phyloP scores from a whole-genome alignment of 2,888 invertebrate species.

The Cryptocheilus praepositus region DNA sequence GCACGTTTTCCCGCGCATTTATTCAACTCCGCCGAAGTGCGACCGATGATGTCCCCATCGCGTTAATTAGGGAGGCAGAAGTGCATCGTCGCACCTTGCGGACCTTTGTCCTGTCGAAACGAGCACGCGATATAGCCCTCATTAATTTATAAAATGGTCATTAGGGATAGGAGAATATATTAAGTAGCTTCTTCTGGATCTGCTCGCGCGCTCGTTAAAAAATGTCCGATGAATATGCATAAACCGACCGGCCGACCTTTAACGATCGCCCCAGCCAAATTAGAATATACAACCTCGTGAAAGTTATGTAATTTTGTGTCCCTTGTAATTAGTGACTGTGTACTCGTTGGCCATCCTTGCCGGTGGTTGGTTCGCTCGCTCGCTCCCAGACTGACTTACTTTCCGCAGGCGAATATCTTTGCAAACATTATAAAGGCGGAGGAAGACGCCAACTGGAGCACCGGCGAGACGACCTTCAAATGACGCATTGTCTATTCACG shows the following conservation, averaged over 20 bases:
- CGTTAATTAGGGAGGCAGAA: conserved; percentile 48
- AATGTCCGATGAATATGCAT: conserved; percentile 59
- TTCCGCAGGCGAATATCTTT: conserved; percentile 50
- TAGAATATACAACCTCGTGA: conserved; percentile 56
- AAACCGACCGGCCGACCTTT: conserved; percentile 45
- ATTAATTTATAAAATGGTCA: conserved; percentile 54
- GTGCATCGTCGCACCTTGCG: background rate
- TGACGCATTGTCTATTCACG: conserved; percentile 17
- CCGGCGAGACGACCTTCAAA: conserved; percentile 29
- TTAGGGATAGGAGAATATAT: conserved; percentile 37
- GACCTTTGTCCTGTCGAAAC: too few species aligned
- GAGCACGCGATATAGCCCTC: conserved; percentile 14
- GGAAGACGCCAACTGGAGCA: conserved; percentile 24
- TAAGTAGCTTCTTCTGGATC: conserved; percentile 37
- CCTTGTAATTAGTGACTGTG: conserved; percentile 50
- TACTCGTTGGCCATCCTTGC: conserved; percentile 10
- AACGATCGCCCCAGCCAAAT: conserved; percentile 57
- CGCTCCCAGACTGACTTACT: conserved; percentile 43
- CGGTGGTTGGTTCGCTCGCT: conserved; percentile 9
- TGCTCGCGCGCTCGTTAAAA: conserved; percentile 46
- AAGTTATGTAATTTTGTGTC: conserved; percentile 57
- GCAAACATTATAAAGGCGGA: conserved; percentile 41
- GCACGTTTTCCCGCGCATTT: conserved; percentile 37
- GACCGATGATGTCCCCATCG: conserved; percentile 36
- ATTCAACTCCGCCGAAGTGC: conserved; percentile 41